These are phyloP conservation scores for Discoglossus pictus DNA, from an alignment of 2,797 vertebrate species.

Conservation along the genomic window DNA sequence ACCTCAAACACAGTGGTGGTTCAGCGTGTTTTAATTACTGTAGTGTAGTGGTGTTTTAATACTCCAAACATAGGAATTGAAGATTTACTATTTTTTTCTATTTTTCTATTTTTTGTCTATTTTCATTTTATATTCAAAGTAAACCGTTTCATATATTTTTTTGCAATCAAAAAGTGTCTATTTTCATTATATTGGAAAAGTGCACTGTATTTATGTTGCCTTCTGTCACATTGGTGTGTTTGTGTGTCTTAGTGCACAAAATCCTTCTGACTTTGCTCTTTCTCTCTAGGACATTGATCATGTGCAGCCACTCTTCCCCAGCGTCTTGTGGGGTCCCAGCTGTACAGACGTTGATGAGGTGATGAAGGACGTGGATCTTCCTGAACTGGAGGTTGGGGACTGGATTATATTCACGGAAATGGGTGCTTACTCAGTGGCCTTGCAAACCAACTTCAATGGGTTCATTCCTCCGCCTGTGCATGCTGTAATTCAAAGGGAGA, in stretches of 20 bases:
- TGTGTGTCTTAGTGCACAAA: not conserved
- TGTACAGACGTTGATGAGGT: constrained; percentile 30
- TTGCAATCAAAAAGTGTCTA: too few relatives aligned
- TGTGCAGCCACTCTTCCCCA: constrained; percentile 3
- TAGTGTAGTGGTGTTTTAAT: too few relatives aligned
- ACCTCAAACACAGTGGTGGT: too few relatives aligned
- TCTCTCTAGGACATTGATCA: constrained; percentile 30
- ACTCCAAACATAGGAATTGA: too few relatives aligned
- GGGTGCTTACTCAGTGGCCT: not conserved
- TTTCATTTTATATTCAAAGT: too few relatives aligned
- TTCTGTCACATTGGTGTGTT: not conserved
- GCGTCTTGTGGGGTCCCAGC: constrained; percentile 24
- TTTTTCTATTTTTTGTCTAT: too few relatives aligned
- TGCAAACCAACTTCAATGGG: constrained; percentile 39
- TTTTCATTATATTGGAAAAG: too few relatives aligned
- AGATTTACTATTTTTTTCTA: too few relatives aligned
- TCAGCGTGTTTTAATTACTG: too few relatives aligned
- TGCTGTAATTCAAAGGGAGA: too few relatives aligned
- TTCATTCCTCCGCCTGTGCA: constrained; percentile 1
- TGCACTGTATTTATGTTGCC: not conserved
- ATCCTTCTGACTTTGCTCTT: not conserved
- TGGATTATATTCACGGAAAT: constrained; percentile 42
- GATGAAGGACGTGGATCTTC: constrained; percentile 31
- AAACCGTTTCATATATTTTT: too few relatives aligned
- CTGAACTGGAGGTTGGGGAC: constrained; percentile 3